phyloP scores from a whole-genome alignment of 2,113 vertebrate genomes.

The Trogon melanurus region DNA sequence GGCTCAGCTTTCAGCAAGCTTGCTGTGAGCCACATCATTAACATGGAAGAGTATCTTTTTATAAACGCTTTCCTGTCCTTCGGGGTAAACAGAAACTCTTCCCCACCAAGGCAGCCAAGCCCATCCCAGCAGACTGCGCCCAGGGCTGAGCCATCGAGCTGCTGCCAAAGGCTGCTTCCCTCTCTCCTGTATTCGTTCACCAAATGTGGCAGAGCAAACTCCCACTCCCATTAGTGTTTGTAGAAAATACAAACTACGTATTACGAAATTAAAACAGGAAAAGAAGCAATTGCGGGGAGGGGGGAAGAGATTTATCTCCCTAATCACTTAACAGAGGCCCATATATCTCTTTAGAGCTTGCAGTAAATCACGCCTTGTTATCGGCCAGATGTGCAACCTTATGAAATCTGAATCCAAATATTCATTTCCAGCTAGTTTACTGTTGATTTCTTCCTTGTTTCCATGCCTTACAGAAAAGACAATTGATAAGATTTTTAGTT shows the following conservation, averaged over 20 bases:
- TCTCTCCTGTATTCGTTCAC: not conserved
- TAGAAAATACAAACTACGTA: not conserved
- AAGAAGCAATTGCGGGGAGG: accelerated
- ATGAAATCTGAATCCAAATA: not conserved
- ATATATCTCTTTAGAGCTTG: not conserved
- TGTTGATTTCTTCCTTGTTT: not conserved
- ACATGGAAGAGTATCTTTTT: not conserved
- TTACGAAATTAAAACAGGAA: constrained; percentile 33
- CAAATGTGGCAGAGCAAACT: not conserved
- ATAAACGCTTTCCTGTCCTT: not conserved
- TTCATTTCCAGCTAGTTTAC: not conserved
- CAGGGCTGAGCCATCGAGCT: not conserved
- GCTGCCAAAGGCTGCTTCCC: not conserved
- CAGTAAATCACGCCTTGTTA: not conserved
- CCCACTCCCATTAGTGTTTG: not conserved
- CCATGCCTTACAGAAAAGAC: not conserved
- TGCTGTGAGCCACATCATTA: not conserved
- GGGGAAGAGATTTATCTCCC: not conserved
- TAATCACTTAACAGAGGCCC: not conserved
- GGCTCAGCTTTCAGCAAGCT: not conserved
- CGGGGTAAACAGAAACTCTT: not conserved
- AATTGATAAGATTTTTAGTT: not conserved
- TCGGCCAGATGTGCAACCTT: not conserved
- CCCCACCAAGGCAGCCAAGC: not conserved
- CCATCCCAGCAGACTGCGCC: not conserved